Evolutionary conservation across 2,888 invertebrate species (phyloP).

Genomic region (Lottia gigantea): DNA sequence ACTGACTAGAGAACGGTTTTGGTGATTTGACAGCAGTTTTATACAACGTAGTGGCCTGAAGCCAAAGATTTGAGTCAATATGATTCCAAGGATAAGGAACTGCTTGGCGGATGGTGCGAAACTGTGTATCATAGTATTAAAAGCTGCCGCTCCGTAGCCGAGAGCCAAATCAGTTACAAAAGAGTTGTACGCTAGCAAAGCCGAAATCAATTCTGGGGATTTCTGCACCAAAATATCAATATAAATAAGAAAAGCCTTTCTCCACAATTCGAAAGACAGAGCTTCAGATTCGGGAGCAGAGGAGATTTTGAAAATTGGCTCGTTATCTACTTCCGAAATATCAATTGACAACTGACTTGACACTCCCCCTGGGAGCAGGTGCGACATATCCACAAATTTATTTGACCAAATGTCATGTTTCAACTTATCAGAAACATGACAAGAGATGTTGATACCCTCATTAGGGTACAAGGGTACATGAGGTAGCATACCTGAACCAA

Average conservation of each 20-base stretch:
- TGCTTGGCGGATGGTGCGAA: background rate
- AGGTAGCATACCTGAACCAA: background rate
- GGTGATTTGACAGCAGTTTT: background rate
- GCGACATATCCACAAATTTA: background rate
- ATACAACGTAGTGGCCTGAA: slow-evolving; percentile 1
- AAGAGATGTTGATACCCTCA: background rate
- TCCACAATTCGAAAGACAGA: background rate
- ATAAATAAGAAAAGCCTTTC: background rate
- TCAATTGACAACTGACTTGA: background rate
- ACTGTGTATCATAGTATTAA: background rate
- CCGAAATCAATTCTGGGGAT: background rate
- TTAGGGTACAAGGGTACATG: background rate
- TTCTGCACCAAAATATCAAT: background rate
- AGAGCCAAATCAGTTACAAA: background rate
- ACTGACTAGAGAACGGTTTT: background rate
- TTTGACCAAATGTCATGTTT: background rate
- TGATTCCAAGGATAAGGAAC: background rate
- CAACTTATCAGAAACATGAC: background rate
- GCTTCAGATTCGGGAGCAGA: background rate
- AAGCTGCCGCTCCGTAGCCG: background rate
- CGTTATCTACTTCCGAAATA: background rate
- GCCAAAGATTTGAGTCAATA: background rate
- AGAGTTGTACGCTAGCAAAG: background rate
- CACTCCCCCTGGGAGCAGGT: background rate
- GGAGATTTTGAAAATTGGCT: background rate